Evolutionary conservation across 2,888 invertebrate species (phyloP).

Genomic region (Synergus japonicus): DNA sequence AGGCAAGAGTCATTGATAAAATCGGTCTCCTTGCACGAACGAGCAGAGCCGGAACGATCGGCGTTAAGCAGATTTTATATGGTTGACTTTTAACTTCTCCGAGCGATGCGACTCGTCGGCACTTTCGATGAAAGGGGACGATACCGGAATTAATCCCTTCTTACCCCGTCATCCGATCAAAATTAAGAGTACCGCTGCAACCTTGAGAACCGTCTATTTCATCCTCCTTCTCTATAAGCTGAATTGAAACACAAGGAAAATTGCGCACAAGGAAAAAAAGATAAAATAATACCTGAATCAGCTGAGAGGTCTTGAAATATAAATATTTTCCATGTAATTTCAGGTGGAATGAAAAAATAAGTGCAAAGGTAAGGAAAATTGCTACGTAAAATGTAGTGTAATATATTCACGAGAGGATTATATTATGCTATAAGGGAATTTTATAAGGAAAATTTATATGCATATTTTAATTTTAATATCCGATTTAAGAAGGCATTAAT

Average conservation of each 20-base stretch:
- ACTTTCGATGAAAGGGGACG: constrained; percentile 38
- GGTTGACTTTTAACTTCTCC: constrained; percentile 55
- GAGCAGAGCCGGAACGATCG: constrained; percentile 56
- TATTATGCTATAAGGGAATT: not conserved
- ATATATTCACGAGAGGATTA: not conserved
- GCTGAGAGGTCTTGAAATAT: too few species aligned
- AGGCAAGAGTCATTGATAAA: constrained; percentile 52
- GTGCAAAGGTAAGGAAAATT: not conserved
- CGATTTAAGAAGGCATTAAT: constrained; percentile 1
- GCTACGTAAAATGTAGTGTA: not conserved
- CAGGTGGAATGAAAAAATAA: not conserved
- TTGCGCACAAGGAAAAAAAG: not conserved
- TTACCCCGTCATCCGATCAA: constrained; percentile 26
- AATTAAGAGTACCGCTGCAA: constrained; percentile 7
- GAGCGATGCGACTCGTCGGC: constrained; percentile 35
- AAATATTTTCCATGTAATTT: not conserved
- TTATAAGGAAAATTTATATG: constrained; percentile 8
- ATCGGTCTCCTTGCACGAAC: constrained; percentile 55
- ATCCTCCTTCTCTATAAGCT: constrained; percentile 32
- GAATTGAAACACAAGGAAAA: constrained; percentile 3
- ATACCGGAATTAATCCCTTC: constrained; percentile 40
- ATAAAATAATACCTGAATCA: too few species aligned
- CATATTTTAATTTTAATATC: constrained; percentile 4
- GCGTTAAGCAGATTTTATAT: constrained; percentile 59
- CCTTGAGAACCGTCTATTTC: constrained; percentile 44